Conservation (phyloP, 2,797 vertebrate species). For the Dermochelys coriacea region DNA sequence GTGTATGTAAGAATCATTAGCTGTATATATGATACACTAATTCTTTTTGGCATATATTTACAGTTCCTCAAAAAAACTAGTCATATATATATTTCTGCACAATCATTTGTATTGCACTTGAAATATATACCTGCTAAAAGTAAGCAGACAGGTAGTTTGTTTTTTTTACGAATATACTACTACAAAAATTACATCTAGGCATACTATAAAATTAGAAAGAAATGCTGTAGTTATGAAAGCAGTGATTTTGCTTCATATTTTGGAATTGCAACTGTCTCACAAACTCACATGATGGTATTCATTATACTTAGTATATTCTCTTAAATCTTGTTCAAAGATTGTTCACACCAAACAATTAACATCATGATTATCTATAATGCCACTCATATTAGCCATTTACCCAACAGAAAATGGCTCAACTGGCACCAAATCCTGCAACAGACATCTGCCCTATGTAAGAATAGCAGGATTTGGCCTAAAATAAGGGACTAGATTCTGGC, state of each 20-base stretch:
- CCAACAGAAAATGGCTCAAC: not conserved
- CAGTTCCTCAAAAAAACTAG: not conserved
- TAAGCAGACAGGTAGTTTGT: not conserved
- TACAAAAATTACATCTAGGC: not conserved
- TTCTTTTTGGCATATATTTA: not conserved
- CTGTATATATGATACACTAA: not conserved
- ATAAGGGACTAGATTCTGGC: not conserved
- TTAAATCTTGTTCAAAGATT: not conserved
- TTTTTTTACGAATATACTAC: not conserved
- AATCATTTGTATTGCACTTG: not conserved
- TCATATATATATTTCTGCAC: not conserved
- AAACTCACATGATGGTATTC: not conserved
- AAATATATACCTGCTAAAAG: not conserved
- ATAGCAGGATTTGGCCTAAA: not conserved
- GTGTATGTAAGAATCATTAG: rapidly evolving
- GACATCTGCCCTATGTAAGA: not conserved
- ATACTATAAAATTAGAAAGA: not conserved
- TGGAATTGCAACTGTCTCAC: not conserved
- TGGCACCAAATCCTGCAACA: not conserved
- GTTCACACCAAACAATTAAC: not conserved
- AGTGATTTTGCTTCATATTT: not conserved
- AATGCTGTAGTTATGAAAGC: not conserved
- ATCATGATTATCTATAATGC: not conserved
- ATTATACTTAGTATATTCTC: not conserved
- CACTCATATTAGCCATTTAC: not conserved